Conservation (phyloP, 2,797 vertebrate genomes). For the Knipowitschia caucasica region DNA sequence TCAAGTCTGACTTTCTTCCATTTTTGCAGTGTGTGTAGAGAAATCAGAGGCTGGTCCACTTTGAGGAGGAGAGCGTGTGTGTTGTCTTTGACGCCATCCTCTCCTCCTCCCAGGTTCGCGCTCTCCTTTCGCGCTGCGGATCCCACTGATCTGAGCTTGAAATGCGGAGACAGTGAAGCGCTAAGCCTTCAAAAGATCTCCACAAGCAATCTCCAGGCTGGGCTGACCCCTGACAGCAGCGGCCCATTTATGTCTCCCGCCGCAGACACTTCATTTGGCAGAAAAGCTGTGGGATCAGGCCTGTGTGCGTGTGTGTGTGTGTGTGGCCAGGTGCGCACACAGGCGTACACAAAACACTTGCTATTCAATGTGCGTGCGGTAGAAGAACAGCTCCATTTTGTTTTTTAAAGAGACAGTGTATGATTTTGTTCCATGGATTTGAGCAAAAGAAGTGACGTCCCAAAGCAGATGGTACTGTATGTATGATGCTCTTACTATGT, state of each 20-base stretch:
- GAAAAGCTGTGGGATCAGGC: conserved; percentile 93
- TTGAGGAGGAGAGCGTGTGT: conserved; percentile 68
- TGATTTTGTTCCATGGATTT: too few species aligned
- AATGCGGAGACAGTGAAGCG: conserved; percentile 89
- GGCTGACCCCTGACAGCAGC: conserved; percentile 94
- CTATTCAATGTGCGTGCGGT: conserved; percentile 87
- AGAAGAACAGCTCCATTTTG: too few species aligned
- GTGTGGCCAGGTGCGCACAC: too few species aligned
- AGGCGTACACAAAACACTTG: conserved; percentile 81
- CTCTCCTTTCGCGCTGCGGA: conserved; percentile 76
- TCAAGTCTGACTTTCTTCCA: too few species aligned
- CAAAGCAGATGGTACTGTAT: too few species aligned
- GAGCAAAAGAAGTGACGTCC: too few species aligned
- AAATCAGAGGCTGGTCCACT: too few species aligned
- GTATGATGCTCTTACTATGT: too few species aligned
- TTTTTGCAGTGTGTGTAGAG: too few species aligned
- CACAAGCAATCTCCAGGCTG: conserved; percentile 96
- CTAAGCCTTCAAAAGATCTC: conserved; percentile 97
- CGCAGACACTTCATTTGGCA: conserved; percentile 91
- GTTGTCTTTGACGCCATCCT: not conserved
- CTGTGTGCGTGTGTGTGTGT: conserved; percentile 83
- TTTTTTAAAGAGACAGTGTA: too few species aligned
- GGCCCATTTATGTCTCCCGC: conserved; percentile 89
- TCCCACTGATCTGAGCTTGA: conserved; percentile 94
- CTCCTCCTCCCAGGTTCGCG: not conserved